Evolutionary conservation across 2,888 invertebrate species (phyloP), one percentile per base, ranked within the genome.

Genomic region (Yponomeuta sedellus): DNA sequence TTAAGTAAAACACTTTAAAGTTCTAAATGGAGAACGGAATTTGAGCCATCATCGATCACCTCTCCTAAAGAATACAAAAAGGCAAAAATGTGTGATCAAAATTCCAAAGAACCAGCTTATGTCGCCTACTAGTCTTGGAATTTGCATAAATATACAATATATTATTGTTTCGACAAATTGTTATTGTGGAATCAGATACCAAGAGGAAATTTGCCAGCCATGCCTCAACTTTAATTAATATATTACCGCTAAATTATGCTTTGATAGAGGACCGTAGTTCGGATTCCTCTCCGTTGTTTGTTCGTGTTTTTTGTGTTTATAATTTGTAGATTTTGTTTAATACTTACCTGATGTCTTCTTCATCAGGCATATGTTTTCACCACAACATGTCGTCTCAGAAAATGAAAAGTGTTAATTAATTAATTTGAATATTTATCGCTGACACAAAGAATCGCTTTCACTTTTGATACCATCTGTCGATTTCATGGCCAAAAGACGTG

Each of bases 101-200:
- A 89, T 88, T 86, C 86, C 83, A 73, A 75, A 81, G 81, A 88
- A 89, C 88, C 81, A 73, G 87, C 78, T 83, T 77, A 71, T 75
- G 76, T 81, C 81, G 80, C 77, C 81, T 83, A 83, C 81, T 81
- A 76, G 83, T 83, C 81, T 79, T 77, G 75, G 65, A 67, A 86
- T 88, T 88, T 77, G 72, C 86, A 89, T 89, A 86, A 82, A 81
- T 74, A 73, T 69, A 71, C 71, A 72, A 84, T 89, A 88, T 86
- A 88, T 90, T 86, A 84, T 77, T 79, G 77, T 82, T 83, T 82
- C 81, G 87, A 88, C 88, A 88, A 89, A 88, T 89, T 82, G 83
- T 82, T 86, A 85, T 87, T 82, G 74, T 75, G 76, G 73, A 77
- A 75, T 75, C 71, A 72, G 74, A 77, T 78, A 79, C 73, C 71